Evolutionary conservation across 1,140 invertebrate species (phyloP).

Genomic region (Hetaerina americana): DNA sequence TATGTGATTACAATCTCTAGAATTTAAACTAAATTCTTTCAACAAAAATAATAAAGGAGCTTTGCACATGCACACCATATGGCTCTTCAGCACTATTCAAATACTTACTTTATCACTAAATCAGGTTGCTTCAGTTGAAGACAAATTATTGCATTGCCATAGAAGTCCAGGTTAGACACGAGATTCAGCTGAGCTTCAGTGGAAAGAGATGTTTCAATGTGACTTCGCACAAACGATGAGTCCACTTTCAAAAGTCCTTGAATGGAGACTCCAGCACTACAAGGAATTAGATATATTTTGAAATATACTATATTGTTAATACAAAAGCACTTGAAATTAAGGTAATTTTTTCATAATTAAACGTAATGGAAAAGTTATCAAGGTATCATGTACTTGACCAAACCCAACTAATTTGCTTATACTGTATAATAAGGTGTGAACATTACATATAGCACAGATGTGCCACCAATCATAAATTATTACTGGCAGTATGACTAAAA

Average conservation of each 20-base stretch:
- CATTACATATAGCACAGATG: no score
- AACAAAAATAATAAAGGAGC: neutral
- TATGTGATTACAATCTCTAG: no score
- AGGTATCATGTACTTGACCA: neutral
- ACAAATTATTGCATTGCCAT: constrained; percentile 59
- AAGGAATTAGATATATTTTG: neutral
- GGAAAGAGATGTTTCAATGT: constrained; percentile 53
- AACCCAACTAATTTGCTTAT: neutral
- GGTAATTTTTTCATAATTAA: neutral
- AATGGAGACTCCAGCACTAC: constrained; percentile 53
- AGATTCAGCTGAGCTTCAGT: constrained; percentile 60
- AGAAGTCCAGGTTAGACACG: constrained; percentile 67
- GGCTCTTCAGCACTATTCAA: neutral
- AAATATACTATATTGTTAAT: neutral
- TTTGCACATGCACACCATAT: no score
- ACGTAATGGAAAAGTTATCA: neutral
- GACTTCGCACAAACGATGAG: constrained; percentile 50
- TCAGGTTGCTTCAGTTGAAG: constrained; percentile 64
- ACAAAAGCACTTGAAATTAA: neutral
- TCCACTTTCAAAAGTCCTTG: constrained; percentile 51
- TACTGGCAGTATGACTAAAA: no score
- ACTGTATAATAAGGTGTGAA: no score
- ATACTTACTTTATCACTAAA: constrained; percentile 44
- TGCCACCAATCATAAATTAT: no score
- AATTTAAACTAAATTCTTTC: no score